These are phyloP conservation scores for Camelus dromedarius DNA, from an alignment of 2,113 vertebrate species.

Conservation along the genomic window DNA sequence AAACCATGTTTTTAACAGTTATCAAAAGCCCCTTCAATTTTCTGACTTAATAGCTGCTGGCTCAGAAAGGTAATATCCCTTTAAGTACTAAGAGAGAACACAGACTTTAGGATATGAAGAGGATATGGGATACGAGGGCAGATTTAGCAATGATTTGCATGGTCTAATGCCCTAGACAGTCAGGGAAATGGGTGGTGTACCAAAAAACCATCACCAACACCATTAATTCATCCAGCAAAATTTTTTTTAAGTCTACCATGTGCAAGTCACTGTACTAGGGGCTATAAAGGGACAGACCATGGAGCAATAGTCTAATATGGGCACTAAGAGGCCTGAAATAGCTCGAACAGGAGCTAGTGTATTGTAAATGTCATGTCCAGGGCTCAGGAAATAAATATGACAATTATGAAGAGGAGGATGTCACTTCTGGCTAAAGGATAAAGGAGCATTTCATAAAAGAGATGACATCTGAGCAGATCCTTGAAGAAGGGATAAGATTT, in stretches of 20 bases:
- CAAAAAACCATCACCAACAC: neutral
- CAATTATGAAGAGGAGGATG: neutral
- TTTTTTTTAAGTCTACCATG: neutral
- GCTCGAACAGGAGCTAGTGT: neutral
- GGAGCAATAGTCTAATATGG: neutral
- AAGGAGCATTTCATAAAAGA: slow-evolving; percentile 1
- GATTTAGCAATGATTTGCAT: neutral
- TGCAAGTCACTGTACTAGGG: neutral
- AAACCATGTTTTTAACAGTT: neutral
- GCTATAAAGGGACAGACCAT: neutral
- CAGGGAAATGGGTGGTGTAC: neutral
- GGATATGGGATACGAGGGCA: neutral
- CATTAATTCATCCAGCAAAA: slow-evolving; percentile 24
- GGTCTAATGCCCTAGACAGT: neutral
- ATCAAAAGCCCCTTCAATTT: slow-evolving; percentile 46
- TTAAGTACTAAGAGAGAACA: neutral
- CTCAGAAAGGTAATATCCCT: neutral
- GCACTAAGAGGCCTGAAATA: neutral
- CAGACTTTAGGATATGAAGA: neutral
- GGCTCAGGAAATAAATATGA: slow-evolving; percentile 15
- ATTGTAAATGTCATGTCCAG: neutral
- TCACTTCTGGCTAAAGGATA: slow-evolving; percentile 22
- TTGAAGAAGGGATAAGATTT: neutral
- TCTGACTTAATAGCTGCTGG: neutral
- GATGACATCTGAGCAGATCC: neutral